phyloP scores from a whole-genome alignment of 1,140 invertebrate species.

The Diprion similis region DNA sequence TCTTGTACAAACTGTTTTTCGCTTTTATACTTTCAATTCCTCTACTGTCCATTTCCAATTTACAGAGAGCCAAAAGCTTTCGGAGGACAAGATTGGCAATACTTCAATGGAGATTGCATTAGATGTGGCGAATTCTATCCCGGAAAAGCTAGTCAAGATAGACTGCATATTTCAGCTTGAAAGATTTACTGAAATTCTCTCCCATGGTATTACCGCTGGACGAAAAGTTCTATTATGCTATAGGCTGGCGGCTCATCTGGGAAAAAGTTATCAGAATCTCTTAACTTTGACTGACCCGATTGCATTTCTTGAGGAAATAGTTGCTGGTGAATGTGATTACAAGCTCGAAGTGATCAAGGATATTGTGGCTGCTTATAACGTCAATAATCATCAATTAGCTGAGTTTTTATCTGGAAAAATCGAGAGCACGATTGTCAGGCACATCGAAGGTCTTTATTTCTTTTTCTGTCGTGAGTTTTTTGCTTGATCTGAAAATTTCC shows the following conservation, averaged over 20 bases:
- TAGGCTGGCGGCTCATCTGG: slow-evolving; percentile 62
- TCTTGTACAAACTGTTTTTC: too few species aligned
- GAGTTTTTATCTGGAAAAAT: slow-evolving; percentile 60
- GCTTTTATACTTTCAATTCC: too few species aligned
- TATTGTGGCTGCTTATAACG: slow-evolving; percentile 59
- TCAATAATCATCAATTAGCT: slow-evolving; percentile 55
- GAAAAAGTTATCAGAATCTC: slow-evolving; percentile 64
- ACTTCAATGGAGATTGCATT: slow-evolving; percentile 11
- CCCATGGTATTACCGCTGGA: slow-evolving; percentile 61
- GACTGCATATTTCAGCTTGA: slow-evolving; percentile 47
- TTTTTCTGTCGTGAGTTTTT: slow-evolving; percentile 10
- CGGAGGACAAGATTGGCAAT: neutral
- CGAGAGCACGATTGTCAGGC: slow-evolving; percentile 52
- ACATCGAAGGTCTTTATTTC: slow-evolving; percentile 51
- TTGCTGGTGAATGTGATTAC: slow-evolving; percentile 60
- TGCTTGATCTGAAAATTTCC: too few species aligned
- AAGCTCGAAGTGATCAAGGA: slow-evolving; percentile 67
- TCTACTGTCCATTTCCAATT: neutral
- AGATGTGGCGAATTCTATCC: slow-evolving; percentile 22
- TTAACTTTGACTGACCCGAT: slow-evolving; percentile 61
- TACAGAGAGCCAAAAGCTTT: slow-evolving; percentile 17
- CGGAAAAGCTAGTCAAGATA: slow-evolving; percentile 38
- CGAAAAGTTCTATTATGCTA: slow-evolving; percentile 64
- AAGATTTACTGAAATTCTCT: slow-evolving; percentile 41
- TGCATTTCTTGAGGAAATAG: slow-evolving; percentile 60